Evolutionary conservation across 2,888 invertebrate genomes (phyloP).

Genomic region (Plebejus anna): DNA sequence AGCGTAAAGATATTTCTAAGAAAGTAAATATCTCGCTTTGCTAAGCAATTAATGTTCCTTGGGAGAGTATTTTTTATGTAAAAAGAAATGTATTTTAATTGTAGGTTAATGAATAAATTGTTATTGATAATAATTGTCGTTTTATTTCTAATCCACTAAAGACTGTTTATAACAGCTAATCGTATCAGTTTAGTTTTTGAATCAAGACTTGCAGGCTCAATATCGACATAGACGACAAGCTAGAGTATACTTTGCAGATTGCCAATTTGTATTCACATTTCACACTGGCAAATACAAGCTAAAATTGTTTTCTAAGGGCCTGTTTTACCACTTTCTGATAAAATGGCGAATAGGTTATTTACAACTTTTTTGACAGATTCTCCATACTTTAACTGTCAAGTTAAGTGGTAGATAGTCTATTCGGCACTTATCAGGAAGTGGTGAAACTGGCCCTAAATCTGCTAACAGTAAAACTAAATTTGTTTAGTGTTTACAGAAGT

Average conservation of each 20-base stretch:
- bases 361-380: neutral
- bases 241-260: slow-evolving; percentile 13
- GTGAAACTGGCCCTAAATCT: neutral
- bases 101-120: neutral
- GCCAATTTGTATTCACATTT: slow-evolving; percentile 18
- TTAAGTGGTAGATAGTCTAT: no score
- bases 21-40: slow-evolving; percentile 40
- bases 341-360: no score
- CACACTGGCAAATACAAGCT: slow-evolving; percentile 9
- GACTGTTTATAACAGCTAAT: neutral
- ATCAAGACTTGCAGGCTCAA: neutral
- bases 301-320: slow-evolving; percentile 6
- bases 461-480: neutral
- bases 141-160: neutral
- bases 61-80: neutral
- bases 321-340: no score
- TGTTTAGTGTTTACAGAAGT: neutral
- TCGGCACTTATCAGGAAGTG: no score
- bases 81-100: neutral
- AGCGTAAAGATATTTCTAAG: slow-evolving; percentile 63
- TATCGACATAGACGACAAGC: neutral
- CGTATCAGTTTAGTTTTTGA: neutral
- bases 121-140: neutral
- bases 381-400: no score
- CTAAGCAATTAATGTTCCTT: neutral